These are phyloP conservation scores for Pogonophryne albipinna DNA, from an alignment of 2,797 vertebrate genomes.

Conservation along the genomic window DNA sequence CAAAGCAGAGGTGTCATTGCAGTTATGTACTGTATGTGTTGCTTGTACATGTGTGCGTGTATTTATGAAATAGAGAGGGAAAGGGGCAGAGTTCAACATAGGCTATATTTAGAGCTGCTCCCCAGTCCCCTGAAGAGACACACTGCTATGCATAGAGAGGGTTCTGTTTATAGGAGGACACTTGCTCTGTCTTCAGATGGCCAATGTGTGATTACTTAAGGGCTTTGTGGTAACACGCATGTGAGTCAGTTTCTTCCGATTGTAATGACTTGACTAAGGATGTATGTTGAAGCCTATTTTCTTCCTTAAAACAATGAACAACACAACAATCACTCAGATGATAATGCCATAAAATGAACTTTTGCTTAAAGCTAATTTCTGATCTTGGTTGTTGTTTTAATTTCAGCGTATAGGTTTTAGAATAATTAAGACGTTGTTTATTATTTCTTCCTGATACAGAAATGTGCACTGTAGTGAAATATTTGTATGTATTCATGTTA, in stretches of 20 bases:
- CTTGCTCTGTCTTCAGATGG: slow-evolving; percentile 38
- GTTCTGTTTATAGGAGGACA: slow-evolving; percentile 64
- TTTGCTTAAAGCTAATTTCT: neutral
- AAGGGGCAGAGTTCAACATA: slow-evolving; percentile 48
- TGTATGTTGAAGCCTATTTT: neutral
- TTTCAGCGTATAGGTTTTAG: neutral
- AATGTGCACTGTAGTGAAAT: too few species aligned
- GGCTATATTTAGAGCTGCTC: slow-evolving; percentile 68
- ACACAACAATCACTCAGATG: neutral
- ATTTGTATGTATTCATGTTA: too few species aligned
- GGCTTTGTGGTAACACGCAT: slow-evolving; percentile 17
- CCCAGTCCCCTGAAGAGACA: slow-evolving; percentile 54
- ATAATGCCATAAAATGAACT: neutral
- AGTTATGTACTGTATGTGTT: neutral
- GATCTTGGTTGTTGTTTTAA: neutral
- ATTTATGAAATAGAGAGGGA: slow-evolving; percentile 38
- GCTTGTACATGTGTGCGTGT: slow-evolving; percentile 15
- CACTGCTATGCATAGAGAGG: slow-evolving; percentile 47
- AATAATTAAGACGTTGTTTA: neutral
- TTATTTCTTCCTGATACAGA: neutral
- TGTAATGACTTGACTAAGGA: slow-evolving; percentile 2
- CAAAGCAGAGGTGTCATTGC: slow-evolving; percentile 12
- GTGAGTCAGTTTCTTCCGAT: slow-evolving; percentile 21
- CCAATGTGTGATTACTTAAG: slow-evolving; percentile 50
- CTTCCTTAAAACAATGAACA: neutral